Conservation (phyloP, 2,888 invertebrate species). For the Drosophila kambysellisi region DNA sequence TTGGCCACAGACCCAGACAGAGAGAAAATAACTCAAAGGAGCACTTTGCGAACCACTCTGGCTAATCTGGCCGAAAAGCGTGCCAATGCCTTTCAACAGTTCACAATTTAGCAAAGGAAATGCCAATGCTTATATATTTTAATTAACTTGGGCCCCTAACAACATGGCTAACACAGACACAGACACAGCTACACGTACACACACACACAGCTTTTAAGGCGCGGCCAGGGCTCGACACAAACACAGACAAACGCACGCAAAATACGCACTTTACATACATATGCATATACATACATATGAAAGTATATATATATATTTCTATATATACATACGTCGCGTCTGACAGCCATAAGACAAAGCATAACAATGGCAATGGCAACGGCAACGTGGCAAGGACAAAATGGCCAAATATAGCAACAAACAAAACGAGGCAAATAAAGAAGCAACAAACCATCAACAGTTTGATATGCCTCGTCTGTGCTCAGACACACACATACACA, state of each 20-base stretch:
- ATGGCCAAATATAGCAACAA: slow-evolving; percentile 78
- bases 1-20: slow-evolving; percentile 25
- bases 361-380: slow-evolving; percentile 68
- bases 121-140: slow-evolving; percentile 65
- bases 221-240: slow-evolving; percentile 60
- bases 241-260: slow-evolving; percentile 19
- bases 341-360: slow-evolving; percentile 64
- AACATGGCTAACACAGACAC: slow-evolving; percentile 10
- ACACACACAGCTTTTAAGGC: slow-evolving; percentile 54
- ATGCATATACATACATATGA: slow-evolving; percentile 5
- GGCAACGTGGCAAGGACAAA: slow-evolving; percentile 50
- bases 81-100: slow-evolving; percentile 68
- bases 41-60: slow-evolving; percentile 44
- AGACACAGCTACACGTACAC: slow-evolving; percentile 19
- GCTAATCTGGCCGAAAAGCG: slow-evolving; percentile 65
- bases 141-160: slow-evolving; percentile 55
- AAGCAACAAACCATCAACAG: slow-evolving; percentile 80
- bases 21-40: slow-evolving; percentile 21
- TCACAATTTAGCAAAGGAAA: slow-evolving; percentile 53
- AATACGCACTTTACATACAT: slow-evolving; percentile 6
- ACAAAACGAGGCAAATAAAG: slow-evolving; percentile 74
- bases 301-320: slow-evolving; percentile 1
- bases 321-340: slow-evolving; percentile 37
- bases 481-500: slow-evolving; percentile 28
- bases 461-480: slow-evolving; percentile 76